These are phyloP conservation scores for Blennius ocellaris DNA, from an alignment of 2,113 vertebrate genomes.

Conservation along the genomic window DNA sequence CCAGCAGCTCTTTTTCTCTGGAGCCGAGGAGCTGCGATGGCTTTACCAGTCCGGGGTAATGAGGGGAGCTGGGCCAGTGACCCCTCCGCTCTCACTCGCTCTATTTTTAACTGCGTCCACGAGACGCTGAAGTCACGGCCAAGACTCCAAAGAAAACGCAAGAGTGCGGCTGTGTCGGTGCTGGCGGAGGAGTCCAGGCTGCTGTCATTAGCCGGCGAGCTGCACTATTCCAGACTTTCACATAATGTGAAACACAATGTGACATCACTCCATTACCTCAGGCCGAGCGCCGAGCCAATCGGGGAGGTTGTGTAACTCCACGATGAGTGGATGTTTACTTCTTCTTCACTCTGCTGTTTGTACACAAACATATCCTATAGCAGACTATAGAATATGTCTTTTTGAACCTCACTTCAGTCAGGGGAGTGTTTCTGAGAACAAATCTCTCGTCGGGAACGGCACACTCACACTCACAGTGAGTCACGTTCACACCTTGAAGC, in stretches of 20 bases:
- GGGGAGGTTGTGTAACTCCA: slow-evolving; percentile 5
- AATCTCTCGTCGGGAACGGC: background rate
- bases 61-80: slow-evolving; percentile 44
- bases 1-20: slow-evolving; percentile 48
- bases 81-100: slow-evolving; percentile 17
- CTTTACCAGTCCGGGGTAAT: slow-evolving; percentile 42
- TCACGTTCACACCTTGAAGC: slow-evolving; percentile 5
- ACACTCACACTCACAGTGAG: background rate
- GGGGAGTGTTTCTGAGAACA: background rate
- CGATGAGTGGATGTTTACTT: background rate
- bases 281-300: background rate
- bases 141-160: slow-evolving; percentile 44
- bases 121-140: slow-evolving; percentile 43
- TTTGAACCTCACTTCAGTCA: background rate
- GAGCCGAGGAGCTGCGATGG: slow-evolving; percentile 14
- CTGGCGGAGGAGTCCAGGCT: slow-evolving; percentile 2
- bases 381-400: background rate
- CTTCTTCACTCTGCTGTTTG: background rate
- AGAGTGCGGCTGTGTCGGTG: slow-evolving; percentile 4
- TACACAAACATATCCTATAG: background rate
- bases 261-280: slow-evolving; percentile 3
- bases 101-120: slow-evolving; percentile 57
- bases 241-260: slow-evolving; percentile 31
- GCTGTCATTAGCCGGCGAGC: slow-evolving; percentile 18
- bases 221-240: slow-evolving; percentile 26